Evolutionary conservation across 2,888 invertebrate genomes (phyloP).

Genomic region (Neoaliturus tenellus): DNA sequence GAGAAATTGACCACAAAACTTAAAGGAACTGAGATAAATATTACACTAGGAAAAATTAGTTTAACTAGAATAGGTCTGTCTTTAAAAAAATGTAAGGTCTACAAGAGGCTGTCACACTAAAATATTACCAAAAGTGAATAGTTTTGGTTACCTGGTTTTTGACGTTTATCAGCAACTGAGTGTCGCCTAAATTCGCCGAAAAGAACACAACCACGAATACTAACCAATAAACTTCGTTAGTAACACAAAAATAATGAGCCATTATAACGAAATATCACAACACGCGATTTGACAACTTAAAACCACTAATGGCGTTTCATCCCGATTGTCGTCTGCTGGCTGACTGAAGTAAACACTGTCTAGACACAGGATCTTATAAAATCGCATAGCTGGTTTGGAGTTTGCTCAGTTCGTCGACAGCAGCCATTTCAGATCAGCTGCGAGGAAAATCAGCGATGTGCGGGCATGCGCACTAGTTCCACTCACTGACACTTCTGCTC

Average conservation of each 20-base stretch:
- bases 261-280: not conserved
- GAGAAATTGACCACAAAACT: too few relatives aligned
- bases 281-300: not conserved
- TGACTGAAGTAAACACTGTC: conserved; percentile 37
- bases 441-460: not conserved
- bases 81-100: too few relatives aligned
- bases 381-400: conserved; percentile 23
- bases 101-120: too few relatives aligned
- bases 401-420: conserved; percentile 18
- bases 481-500: not conserved
- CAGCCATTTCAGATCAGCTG: conserved; percentile 48
- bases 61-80: too few relatives aligned
- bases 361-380: conserved; percentile 31
- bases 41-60: too few relatives aligned
- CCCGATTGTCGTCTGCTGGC: conserved; percentile 1
- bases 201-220: conserved; percentile 30
- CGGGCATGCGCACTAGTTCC: not conserved
- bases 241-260: not conserved
- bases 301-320: not conserved
- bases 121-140: too few relatives aligned
- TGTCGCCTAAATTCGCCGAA: conserved; percentile 56
- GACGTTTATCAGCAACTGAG: conserved; percentile 84
- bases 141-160: conserved; percentile 84
- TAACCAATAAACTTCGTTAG: conserved; percentile 39
- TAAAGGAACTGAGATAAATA: too few relatives aligned